These are phyloP conservation scores for Lethenteron reissneri DNA, from an alignment of 2,113 vertebrate genomes.

Conservation along the genomic window DNA sequence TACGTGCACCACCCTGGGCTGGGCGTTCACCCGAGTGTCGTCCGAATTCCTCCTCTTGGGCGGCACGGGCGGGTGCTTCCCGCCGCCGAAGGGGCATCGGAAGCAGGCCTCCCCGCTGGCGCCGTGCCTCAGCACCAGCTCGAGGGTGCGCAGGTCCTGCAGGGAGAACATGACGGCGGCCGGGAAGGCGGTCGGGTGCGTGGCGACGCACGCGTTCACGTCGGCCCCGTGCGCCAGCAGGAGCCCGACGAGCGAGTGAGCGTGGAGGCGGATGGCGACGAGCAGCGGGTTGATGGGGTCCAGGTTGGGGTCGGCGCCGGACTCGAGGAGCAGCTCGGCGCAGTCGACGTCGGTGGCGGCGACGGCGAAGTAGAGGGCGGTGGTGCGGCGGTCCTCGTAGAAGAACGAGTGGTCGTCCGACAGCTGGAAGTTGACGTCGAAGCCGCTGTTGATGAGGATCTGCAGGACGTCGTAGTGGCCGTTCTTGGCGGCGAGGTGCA, in stretches of 20 bases:
- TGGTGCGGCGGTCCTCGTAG: slow-evolving; percentile 5
- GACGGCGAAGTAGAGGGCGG: slow-evolving; percentile 1
- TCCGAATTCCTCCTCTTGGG: slow-evolving; percentile 15
- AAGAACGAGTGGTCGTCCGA: not conserved
- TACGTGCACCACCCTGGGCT: too few relatives aligned
- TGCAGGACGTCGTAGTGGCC: slow-evolving; percentile 5
- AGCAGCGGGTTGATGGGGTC: not conserved
- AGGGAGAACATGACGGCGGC: slow-evolving; percentile 51
- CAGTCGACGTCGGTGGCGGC: not conserved
- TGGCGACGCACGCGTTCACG: slow-evolving; percentile 33
- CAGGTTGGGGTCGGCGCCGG: not conserved
- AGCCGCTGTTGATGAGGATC: slow-evolving; percentile 1
- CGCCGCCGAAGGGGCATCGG: slow-evolving; percentile 35
- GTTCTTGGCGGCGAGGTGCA: not conserved
- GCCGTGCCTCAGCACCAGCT: slow-evolving; percentile 49
- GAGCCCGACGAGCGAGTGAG: slow-evolving; percentile 22
- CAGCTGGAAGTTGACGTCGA: slow-evolving; percentile 1
- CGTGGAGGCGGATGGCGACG: not conserved
- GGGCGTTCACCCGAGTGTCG: slow-evolving; percentile 14
- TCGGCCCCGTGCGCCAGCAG: slow-evolving; percentile 62
- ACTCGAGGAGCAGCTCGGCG: not conserved
- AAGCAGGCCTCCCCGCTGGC: slow-evolving; percentile 54
- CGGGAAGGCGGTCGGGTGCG: slow-evolving; percentile 48
- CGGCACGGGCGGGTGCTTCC: slow-evolving; percentile 32
- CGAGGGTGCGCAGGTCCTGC: slow-evolving; percentile 26